Percentiles rank a stretch among this genome's conserved stretches.
These are phyloP conservation scores for Cossypha niveicapilla DNA, from an alignment of 2,797 vertebrate species.

Conservation along the genomic window DNA sequence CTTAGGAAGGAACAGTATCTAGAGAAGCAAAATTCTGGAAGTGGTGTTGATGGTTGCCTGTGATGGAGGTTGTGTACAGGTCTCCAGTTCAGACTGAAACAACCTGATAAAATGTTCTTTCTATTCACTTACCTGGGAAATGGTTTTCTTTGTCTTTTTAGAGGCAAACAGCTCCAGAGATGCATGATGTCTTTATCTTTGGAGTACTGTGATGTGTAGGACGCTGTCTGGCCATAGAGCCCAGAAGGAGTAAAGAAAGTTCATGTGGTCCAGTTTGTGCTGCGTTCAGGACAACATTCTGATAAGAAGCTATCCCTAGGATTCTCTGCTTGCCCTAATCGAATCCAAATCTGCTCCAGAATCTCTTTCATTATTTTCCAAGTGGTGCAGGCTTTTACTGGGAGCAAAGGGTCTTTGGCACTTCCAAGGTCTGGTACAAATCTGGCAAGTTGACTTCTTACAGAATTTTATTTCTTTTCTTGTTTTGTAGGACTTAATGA, in stretches of 20 bases:
- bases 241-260: neutral
- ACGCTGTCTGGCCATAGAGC: accelerated
- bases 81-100: neutral
- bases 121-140: neutral
- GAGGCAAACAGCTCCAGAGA: neutral
- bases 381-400: neutral
- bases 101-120: neutral
- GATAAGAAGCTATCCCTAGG: neutral
- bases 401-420: neutral
- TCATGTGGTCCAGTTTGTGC: neutral
- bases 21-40: neutral
- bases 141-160: neutral
- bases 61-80: neutral
- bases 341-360: neutral
- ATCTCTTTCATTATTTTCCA: neutral
- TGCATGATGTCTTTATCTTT: neutral
- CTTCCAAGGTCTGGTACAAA: neutral
- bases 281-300: neutral
- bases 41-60: neutral
- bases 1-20: neutral
- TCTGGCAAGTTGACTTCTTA: neutral
- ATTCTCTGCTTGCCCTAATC: neutral
- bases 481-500: neutral
- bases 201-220: neutral
- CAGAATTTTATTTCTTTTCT: neutral